Percentiles rank a stretch among this genome's conserved stretches.
phyloP scores from a whole-genome alignment of 2,888 invertebrate genomes.

The Camponotus fellah region DNA sequence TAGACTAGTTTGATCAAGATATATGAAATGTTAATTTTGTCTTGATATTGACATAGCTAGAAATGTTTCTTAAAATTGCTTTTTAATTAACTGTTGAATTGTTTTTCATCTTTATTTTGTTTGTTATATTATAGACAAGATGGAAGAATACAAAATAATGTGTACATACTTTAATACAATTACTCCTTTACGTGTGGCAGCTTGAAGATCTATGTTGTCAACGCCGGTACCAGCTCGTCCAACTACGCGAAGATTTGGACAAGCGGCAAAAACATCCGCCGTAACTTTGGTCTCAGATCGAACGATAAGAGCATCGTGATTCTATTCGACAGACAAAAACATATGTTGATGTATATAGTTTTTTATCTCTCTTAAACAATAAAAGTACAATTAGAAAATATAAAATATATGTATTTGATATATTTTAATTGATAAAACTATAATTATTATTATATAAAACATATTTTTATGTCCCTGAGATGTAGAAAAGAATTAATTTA shows the following conservation, averaged over 20 bases:
- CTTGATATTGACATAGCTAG: background rate
- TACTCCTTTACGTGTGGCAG: constrained; percentile 94
- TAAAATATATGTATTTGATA: background rate
- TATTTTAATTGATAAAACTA: background rate
- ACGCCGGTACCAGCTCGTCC: constrained; percentile 99
- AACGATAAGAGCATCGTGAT: constrained; percentile 96
- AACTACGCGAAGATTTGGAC: constrained; percentile 93
- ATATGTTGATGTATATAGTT: background rate
- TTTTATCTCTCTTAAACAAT: background rate
- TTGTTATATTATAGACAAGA: background rate
- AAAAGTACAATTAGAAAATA: background rate
- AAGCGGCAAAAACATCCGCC: constrained; percentile 93
- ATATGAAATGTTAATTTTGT: background rate
- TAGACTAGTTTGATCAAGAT: background rate
- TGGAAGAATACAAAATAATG: background rate
- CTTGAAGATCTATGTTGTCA: constrained; percentile 97
- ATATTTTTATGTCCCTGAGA: background rate
- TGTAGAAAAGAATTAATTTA: background rate
- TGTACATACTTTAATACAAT: constrained; percentile 96
- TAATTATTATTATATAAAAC: background rate
- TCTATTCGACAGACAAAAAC: constrained; percentile 87
- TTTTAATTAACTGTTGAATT: background rate
- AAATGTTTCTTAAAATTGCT: background rate
- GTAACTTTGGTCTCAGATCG: constrained; percentile 98
- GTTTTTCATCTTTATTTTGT: background rate